A percentile compares a stretch with the other conserved stretches of the same genome.
Conservation (phyloP, 2,113 vertebrate genomes). For the Emydocephalus ijimae region DNA sequence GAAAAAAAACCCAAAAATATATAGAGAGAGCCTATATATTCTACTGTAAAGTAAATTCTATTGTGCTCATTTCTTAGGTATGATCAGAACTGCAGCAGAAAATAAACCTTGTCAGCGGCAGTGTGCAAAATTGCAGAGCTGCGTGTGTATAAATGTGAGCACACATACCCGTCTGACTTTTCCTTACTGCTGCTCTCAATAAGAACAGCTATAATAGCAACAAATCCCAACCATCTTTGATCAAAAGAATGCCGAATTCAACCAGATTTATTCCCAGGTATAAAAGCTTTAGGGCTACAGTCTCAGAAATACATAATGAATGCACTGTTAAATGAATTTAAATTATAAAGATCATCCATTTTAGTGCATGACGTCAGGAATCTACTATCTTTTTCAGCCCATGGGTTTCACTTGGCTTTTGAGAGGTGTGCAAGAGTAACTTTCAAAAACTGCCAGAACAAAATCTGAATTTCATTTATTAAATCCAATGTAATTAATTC, state of each 20-base stretch:
- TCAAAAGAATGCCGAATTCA: background rate
- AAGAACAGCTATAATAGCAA: background rate
- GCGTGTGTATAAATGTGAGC: background rate
- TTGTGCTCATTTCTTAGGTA: background rate
- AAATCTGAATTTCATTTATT: background rate
- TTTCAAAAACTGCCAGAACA: background rate
- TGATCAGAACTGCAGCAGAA: background rate
- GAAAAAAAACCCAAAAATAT: background rate
- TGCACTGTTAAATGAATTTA: background rate
- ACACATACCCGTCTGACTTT: background rate
- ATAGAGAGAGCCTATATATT: background rate
- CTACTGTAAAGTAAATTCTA: background rate
- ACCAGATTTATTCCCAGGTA: background rate
- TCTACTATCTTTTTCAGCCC: background rate
- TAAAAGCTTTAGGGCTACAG: background rate
- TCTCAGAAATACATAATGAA: background rate
- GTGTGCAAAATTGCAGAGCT: background rate
- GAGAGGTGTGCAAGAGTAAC: background rate
- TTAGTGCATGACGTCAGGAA: background rate
- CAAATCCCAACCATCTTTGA: background rate
- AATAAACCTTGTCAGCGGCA: background rate
- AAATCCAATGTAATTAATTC: background rate
- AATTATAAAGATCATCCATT: background rate
- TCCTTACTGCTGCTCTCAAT: background rate
- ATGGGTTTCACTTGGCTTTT: background rate